Base-by-base conservation (phyloP, 2,797 vertebrate genomes). In the Myoxocephalus aenaeus region DNA sequence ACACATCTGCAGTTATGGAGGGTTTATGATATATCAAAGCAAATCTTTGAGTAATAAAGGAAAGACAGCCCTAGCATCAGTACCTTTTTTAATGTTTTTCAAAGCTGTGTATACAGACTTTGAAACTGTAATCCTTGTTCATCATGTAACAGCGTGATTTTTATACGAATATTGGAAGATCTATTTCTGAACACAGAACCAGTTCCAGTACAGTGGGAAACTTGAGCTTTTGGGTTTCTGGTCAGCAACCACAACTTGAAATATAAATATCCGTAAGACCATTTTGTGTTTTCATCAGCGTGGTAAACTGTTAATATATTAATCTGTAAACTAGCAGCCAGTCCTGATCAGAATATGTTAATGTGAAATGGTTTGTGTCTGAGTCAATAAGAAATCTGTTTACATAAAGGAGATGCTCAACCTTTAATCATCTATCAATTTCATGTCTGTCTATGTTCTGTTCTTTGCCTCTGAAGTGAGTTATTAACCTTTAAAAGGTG, bases 1-100 rank as follows among this genome's bases (percentile, higher is more conserved):
- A 73, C 36, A 36, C 46, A 15, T 67, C 68, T 18, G 57, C 67
- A 32, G 58, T 29, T 59, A 64, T 42, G 63, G 15, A 65, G 25
- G 29, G 29, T 70, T 81, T 54, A 34, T 79, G 53, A 83, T 46
- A 65, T 20, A 74, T 87, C 20, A 85, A 70, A 83, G 32, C 36
- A 48, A 53, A 77, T 64, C 42, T 57, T 58, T 63, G 51, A 68
- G 73, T 69, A 46, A 69, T 62, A 79, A 48, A 66, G 40, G 34
- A 76, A 78, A 73, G 44, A 65, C 29, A 46, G 38, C 2, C 32
- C 4, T 15, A 29, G 50, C 34, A 65, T 63, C 13, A 69, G 63
- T 66, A 74, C 27, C 53, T 40, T 36, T 51, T 17, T 42, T 22
- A 9, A 46, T 20, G 51, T 40, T n/a, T 22, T 17, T 62, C 27